Evolutionary conservation across 2,888 invertebrate genomes (phyloP).

Genomic region (Dynastes maya): DNA sequence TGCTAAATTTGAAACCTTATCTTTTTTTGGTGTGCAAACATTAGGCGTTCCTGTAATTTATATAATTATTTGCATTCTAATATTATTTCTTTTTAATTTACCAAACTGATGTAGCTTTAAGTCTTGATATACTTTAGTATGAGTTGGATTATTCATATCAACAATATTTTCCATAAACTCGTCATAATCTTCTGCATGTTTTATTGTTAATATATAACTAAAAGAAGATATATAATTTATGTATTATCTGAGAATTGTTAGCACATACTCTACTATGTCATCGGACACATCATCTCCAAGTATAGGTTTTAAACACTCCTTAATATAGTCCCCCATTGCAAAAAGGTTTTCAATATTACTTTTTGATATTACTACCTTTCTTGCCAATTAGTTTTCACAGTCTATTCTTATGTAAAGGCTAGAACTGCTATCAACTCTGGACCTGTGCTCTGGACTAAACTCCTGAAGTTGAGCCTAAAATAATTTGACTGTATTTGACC

Average conservation of each 20-base stretch:
- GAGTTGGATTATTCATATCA: conserved; percentile 78
- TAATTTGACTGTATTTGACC: too few relatives aligned
- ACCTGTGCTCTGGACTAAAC: too few relatives aligned
- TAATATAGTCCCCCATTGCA: conserved; percentile 79
- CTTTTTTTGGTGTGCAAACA: conserved; percentile 47
- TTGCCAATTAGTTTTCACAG: too few relatives aligned
- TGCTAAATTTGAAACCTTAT: conserved; percentile 50
- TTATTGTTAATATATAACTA: conserved; percentile 83
- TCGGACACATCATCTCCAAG: conserved; percentile 80
- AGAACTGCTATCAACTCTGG: too few relatives aligned
- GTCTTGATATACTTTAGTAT: conserved; percentile 76
- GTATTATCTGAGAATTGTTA: conserved; percentile 48
- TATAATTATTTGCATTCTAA: not conserved
- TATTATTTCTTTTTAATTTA: conserved; percentile 51
- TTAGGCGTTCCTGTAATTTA: conserved; percentile 31
- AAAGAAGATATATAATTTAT: not conserved
- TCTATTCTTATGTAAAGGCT: too few relatives aligned
- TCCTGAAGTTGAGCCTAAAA: too few relatives aligned
- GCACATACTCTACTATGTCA: conserved; percentile 78
- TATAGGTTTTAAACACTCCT: conserved; percentile 77
- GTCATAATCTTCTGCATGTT: conserved; percentile 81
- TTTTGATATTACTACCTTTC: too few relatives aligned
- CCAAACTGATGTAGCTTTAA: conserved; percentile 66
- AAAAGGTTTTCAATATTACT: not conserved
- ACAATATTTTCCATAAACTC: conserved; percentile 85